These are phyloP conservation scores for Megamerina dolium DNA, from an alignment of 2,888 invertebrate species.

Conservation along the genomic window DNA sequence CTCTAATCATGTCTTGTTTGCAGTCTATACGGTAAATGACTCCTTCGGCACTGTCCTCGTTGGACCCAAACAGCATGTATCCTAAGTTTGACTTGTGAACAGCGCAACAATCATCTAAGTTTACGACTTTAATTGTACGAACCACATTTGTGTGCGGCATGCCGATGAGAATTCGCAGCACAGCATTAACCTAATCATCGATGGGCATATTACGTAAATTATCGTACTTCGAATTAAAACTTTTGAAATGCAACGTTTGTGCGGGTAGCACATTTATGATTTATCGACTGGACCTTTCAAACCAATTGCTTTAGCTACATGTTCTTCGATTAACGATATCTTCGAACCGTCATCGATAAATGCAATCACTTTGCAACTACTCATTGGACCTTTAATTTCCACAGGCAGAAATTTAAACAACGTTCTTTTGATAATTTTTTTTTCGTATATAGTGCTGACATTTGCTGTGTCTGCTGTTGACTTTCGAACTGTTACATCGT, in stretches of 20 bases:
- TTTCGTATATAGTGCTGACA: not conserved
- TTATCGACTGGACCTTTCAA: conserved; percentile 10
- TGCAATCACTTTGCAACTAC: conserved; percentile 8
- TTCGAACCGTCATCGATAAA: conserved; percentile 18
- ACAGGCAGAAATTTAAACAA: not conserved
- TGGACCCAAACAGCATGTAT: not conserved
- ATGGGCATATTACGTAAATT: too few relatives aligned
- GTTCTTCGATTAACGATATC: conserved; percentile 12
- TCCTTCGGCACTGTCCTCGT: not conserved
- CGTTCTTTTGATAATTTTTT: not conserved
- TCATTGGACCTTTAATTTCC: not conserved
- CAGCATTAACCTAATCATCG: too few relatives aligned
- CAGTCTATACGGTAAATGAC: not conserved
- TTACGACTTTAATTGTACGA: too few relatives aligned
- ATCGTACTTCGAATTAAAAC: too few relatives aligned
- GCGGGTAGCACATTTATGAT: conserved; percentile 6
- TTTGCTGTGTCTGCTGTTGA: not conserved
- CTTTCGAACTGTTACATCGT: too few relatives aligned
- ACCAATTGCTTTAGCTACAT: conserved; percentile 8
- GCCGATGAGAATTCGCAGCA: too few relatives aligned
- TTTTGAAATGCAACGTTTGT: too few relatives aligned
- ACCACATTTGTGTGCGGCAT: too few relatives aligned
- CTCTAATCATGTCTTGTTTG: not conserved
- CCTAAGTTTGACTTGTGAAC: not conserved
- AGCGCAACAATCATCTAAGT: not conserved